phyloP scores from a whole-genome alignment of 1,140 invertebrate species.

The Colletes gigas region DNA sequence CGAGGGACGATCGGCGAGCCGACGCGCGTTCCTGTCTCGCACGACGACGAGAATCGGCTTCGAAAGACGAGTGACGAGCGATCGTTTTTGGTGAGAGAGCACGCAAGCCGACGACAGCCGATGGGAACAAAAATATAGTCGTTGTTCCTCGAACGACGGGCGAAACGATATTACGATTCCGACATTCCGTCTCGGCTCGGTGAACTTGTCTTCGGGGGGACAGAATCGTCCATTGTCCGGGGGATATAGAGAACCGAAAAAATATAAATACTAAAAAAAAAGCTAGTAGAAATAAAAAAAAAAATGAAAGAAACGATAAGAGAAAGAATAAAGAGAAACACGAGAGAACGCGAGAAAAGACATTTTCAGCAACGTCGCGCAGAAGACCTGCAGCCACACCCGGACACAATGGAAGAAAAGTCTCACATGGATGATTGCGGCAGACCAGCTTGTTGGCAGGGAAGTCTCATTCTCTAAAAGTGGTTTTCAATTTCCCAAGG shows the following conservation, averaged over 20 bases:
- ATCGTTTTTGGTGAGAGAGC: constrained; percentile 8
- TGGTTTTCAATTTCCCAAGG: constrained; percentile 80
- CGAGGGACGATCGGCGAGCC: constrained; percentile 6
- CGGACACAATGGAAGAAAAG: constrained; percentile 76
- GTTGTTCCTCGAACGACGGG: constrained; percentile 32
- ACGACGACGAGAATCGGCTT: not conserved
- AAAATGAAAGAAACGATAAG: not conserved
- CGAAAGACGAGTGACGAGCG: not conserved
- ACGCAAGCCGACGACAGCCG: constrained; percentile 6
- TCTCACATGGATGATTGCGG: constrained; percentile 78
- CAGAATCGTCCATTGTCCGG: constrained; percentile 43
- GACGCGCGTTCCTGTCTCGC: not conserved
- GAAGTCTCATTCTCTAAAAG: constrained; percentile 81
- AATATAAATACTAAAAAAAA: not conserved
- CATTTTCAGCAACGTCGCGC: constrained; percentile 76
- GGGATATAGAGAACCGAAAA: constrained; percentile 15
- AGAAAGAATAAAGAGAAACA: constrained; percentile 43
- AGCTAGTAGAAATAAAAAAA: constrained; percentile 14
- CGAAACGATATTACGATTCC: constrained; percentile 13
- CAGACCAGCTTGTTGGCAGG: constrained; percentile 82
- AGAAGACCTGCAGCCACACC: constrained; percentile 75
- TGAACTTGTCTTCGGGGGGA: constrained; percentile 31
- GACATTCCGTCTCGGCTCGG: constrained; percentile 16
- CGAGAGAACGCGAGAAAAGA: constrained; percentile 66
- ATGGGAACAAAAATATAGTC: not conserved